Evolutionary conservation across 2,888 invertebrate species (phyloP).

Genomic region (Girardia tigrina): DNA sequence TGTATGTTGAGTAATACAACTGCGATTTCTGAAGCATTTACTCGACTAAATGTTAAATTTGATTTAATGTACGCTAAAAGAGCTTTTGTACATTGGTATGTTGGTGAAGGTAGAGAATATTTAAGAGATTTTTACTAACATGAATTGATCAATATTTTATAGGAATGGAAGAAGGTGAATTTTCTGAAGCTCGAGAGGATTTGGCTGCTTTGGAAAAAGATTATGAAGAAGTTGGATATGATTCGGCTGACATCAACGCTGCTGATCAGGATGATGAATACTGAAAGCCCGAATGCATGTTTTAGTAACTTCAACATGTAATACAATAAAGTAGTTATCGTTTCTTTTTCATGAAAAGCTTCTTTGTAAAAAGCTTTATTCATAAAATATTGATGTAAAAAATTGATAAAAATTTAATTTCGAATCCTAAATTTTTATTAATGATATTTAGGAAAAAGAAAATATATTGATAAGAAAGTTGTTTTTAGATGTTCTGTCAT

Average conservation of each 20-base stretch:
- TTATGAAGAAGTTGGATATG: conserved; percentile 20
- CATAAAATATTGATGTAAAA: too few species aligned
- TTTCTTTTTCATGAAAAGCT: too few species aligned
- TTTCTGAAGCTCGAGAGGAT: conserved; percentile 72
- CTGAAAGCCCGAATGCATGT: neutral
- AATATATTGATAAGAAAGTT: too few species aligned
- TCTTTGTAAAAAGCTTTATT: too few species aligned
- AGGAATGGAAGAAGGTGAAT: conserved; percentile 68
- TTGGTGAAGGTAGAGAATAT: conserved; percentile 56
- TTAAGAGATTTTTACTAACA: too few species aligned
- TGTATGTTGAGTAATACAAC: conserved; percentile 80
- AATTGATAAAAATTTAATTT: too few species aligned
- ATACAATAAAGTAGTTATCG: neutral
- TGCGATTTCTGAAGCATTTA: conserved; percentile 74
- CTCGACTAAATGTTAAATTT: conserved; percentile 60
- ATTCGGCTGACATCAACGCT: neutral
- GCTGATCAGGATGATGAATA: conserved; percentile 1
- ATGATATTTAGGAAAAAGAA: too few species aligned
- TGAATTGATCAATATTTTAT: neutral
- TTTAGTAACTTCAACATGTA: neutral
- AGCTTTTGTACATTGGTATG: conserved; percentile 75
- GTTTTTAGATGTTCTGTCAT: too few species aligned
- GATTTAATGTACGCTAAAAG: conserved; percentile 64
- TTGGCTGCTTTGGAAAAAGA: too few species aligned
- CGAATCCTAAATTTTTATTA: too few species aligned